Conservation (phyloP, 2,113 vertebrate species). For the Bucco capensis region DNA sequence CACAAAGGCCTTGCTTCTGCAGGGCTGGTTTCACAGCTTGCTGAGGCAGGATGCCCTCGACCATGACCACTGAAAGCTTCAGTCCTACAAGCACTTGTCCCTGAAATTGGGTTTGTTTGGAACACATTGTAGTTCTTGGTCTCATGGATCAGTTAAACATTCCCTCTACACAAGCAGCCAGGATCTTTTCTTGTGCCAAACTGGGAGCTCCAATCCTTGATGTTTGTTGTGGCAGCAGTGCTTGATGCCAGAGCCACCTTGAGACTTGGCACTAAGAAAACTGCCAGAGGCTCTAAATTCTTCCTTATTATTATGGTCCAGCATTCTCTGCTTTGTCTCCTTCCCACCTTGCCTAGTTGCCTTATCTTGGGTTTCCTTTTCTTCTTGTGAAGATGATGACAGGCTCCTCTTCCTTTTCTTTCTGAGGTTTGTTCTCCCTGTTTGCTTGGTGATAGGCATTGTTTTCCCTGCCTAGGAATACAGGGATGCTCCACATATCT, state of each 20-base stretch:
- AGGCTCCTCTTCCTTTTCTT: background rate
- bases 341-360: background rate
- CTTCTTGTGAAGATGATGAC: background rate
- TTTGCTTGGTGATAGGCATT: background rate
- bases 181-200: background rate
- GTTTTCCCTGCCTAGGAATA: background rate
- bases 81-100: background rate
- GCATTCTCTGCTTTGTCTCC: background rate
- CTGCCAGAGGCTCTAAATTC: background rate
- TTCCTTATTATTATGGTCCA: background rate
- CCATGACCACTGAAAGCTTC: background rate
- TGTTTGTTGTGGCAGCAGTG: background rate
- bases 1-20: fast-evolving
- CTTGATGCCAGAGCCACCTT: background rate
- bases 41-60: background rate
- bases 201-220: background rate
- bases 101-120: no score
- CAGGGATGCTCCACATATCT: background rate
- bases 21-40: background rate
- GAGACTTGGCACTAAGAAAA: background rate
- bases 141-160: background rate
- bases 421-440: background rate
- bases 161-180: background rate
- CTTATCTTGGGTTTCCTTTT: background rate
- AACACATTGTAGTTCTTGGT: background rate